phyloP scores from a whole-genome alignment of 2,888 invertebrate species.

The Autographa pulchrina region DNA sequence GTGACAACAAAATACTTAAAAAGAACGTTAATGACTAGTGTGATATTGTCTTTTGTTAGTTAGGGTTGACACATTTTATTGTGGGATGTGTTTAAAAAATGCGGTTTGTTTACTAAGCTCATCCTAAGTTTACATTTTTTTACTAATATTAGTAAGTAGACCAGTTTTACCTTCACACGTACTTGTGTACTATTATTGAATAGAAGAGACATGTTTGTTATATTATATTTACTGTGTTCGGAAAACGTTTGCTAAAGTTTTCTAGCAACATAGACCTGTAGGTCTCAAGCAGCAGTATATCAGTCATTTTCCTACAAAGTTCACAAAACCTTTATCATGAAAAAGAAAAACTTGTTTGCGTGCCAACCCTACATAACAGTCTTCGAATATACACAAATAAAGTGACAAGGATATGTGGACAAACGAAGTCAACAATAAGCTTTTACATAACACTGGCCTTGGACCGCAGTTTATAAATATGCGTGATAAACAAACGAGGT shows the following conservation, averaged over 20 bases:
- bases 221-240: no score
- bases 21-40: background rate
- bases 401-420: conserved; percentile 27
- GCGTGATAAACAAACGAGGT: conserved; percentile 5
- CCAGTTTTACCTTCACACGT: no score
- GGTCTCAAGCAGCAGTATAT: no score
- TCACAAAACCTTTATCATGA: background rate
- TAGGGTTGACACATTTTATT: background rate
- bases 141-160: no score
- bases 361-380: conserved; percentile 20
- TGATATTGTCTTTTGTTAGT: background rate
- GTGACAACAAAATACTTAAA: background rate
- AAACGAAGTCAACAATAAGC: conserved; percentile 21
- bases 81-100: background rate
- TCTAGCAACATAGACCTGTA: no score
- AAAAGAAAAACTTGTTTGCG: conserved; percentile 18
- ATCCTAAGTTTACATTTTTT: no score
- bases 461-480: background rate
- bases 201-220: no score
- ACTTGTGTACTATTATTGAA: no score
- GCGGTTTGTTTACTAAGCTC: no score
- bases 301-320: no score
- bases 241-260: no score
- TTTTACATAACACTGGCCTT: conserved; percentile 16
- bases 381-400: conserved; percentile 40